A percentile compares a stretch with the other conserved stretches of the same genome.
phyloP scores from a whole-genome alignment of 2,888 invertebrate species.

The Caenorhabditis sp. region DNA sequence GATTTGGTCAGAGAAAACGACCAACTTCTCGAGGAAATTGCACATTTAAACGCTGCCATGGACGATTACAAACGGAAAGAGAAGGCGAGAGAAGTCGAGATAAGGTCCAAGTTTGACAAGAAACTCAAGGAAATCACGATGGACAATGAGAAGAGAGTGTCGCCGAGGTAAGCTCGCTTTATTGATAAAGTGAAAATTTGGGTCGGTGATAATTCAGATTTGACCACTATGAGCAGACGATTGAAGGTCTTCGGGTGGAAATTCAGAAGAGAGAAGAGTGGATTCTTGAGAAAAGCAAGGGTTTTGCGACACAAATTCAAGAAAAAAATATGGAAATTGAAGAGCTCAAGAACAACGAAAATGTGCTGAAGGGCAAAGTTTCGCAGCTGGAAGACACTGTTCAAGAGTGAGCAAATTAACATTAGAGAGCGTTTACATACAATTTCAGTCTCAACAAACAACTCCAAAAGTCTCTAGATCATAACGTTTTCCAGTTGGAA shows the following conservation, averaged over 20 bases:
- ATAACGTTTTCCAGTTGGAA: background rate
- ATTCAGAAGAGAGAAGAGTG: constrained; percentile 34
- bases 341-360: constrained; percentile 1
- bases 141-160: constrained; percentile 24
- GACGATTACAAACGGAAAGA: constrained; percentile 48
- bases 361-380: background rate
- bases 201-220: constrained; percentile 31
- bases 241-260: constrained; percentile 26
- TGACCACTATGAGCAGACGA: constrained; percentile 35
- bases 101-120: constrained; percentile 38
- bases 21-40: constrained; percentile 45
- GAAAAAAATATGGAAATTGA: constrained; percentile 41
- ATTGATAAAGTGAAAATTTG: background rate
- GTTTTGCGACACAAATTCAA: constrained; percentile 21
- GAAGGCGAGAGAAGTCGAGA: constrained; percentile 49
- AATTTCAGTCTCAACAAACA: constrained; percentile 23
- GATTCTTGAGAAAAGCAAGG: constrained; percentile 28
- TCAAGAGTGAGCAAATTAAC: constrained; percentile 10
- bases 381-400: constrained; percentile 10
- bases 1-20: constrained; percentile 59
- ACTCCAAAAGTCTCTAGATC: background rate
- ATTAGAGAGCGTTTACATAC: background rate
- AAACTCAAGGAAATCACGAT: constrained; percentile 43
- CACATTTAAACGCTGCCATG: constrained; percentile 22
- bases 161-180: constrained; percentile 38